Base-by-base conservation (phyloP, 2,888 invertebrate genomes). In the Piscicola geometra region DNA sequence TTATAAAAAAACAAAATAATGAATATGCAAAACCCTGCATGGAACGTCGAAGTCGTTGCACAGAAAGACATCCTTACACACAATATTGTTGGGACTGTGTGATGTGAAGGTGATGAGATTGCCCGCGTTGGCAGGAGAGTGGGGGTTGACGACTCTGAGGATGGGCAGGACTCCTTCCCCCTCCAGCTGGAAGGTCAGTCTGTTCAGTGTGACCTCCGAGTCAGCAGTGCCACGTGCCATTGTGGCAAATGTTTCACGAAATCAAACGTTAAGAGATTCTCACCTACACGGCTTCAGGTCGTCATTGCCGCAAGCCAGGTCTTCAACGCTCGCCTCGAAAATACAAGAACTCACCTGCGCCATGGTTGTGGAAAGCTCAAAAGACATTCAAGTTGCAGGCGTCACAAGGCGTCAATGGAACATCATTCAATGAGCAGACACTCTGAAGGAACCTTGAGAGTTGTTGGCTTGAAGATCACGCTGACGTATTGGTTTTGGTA, bases 141-240 rank as follows among this genome's bases (percentile, higher is more conserved):
- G 81, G 12, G 86, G 86, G 77, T 83, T 83, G 47, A 78, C 75
- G 9, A 86, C 82, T 30, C 80, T 80, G 70, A 86, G 82, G 28
- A 85, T 79, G 0, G 86, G 86, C 66, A 86, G 81, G 79, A 85
- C 85, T 21, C 86, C 86, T 66, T 86, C 86, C 15, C 86, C 86
- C 3, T 80, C 78, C 33, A 86, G 78, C 78, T 86, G 85, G 81
- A 86, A 86, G 21, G 80, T 81, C 71, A 86, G 80, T 28, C 82
- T 82, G 75, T 81, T 82, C n/a, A 83, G 82, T 73, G 82, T 82
- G 32, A 82, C 81, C 50, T 47, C 9, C 50, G 21, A 15, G 50
- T 47, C 21, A 47, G 21, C 9, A 9, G n/a, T n/a, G n/a, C n/a
- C n/a, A n/a, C n/a, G n/a, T n/a, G n/a, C n/a, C n/a, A n/a, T n/a